These are phyloP conservation scores for Heliconius ethilla DNA, from an alignment of 2,888 invertebrate species.

Conservation along the genomic window DNA sequence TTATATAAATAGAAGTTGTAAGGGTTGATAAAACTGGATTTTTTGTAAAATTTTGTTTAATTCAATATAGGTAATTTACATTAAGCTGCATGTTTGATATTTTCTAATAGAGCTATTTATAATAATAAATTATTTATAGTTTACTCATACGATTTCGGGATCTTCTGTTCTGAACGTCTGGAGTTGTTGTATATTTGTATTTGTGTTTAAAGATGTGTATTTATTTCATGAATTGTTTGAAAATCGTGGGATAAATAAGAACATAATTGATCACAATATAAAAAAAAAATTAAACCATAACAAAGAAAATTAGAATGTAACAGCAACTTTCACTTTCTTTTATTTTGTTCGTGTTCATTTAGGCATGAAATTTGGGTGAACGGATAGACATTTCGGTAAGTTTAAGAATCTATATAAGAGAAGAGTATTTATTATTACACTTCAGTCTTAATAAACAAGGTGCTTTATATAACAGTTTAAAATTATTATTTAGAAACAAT, in stretches of 20 bases:
- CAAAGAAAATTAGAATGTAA: conserved; percentile 36
- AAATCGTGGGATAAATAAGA: neutral
- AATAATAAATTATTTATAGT: neutral
- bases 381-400: conserved; percentile 31
- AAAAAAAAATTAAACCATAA: neutral
- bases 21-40: neutral
- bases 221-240: neutral
- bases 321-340: conserved; percentile 60
- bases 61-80: neutral
- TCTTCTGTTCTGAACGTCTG: too few species aligned
- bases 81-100: neutral
- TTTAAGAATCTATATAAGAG: conserved; percentile 42
- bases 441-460: conserved; percentile 25
- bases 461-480: neutral
- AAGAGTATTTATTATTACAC: neutral
- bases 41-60: neutral
- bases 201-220: too few species aligned
- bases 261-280: neutral
- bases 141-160: too few species aligned
- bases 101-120: neutral
- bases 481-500: conserved; percentile 18
- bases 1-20: too few species aligned
- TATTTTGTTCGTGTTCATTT: conserved; percentile 53
- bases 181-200: too few species aligned
- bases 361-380: conserved; percentile 65